Percentiles rank a stretch among this genome's conserved stretches.
Evolutionary conservation across 2,888 invertebrate genomes (phyloP).

Genomic region (Epiblema foenella): DNA sequence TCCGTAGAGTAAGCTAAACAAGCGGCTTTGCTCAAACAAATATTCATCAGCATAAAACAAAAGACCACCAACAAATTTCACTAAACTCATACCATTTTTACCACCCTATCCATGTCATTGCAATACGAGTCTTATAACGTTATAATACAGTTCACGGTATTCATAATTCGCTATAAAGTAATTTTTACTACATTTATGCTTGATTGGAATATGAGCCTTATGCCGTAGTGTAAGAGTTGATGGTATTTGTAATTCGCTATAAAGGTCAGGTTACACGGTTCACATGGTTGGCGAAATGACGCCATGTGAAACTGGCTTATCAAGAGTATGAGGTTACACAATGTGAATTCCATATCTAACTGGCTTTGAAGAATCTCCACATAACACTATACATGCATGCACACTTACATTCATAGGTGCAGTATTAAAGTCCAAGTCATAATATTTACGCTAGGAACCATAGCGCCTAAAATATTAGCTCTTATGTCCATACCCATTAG

Average conservation of each 20-base stretch:
- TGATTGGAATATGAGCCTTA: background rate
- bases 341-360: conserved; percentile 30
- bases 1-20: conserved; percentile 11
- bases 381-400: background rate
- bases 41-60: conserved; percentile 28
- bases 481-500: too few species aligned
- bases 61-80: conserved; percentile 36
- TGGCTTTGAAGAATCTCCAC: conserved; percentile 29
- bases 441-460: background rate
- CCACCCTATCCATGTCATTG: background rate
- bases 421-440: too few species aligned
- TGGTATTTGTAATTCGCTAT: background rate
- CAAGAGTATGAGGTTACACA: conserved; percentile 47
- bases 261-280: conserved; percentile 36
- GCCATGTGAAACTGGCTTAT: conserved; percentile 48
- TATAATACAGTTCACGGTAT: background rate
- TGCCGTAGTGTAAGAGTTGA: background rate
- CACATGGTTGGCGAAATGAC: conserved; percentile 41
- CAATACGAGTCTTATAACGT: background rate
- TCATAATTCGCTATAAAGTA: conserved; percentile 1
- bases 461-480: too few species aligned
- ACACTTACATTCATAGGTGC: background rate
- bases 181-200: conserved; percentile 2
- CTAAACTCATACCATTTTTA: conserved; percentile 10
- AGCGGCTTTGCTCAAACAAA: conserved; percentile 17